These are phyloP conservation scores for Aythya baeri DNA, from an alignment of 2,113 vertebrate genomes.

Conservation along the genomic window DNA sequence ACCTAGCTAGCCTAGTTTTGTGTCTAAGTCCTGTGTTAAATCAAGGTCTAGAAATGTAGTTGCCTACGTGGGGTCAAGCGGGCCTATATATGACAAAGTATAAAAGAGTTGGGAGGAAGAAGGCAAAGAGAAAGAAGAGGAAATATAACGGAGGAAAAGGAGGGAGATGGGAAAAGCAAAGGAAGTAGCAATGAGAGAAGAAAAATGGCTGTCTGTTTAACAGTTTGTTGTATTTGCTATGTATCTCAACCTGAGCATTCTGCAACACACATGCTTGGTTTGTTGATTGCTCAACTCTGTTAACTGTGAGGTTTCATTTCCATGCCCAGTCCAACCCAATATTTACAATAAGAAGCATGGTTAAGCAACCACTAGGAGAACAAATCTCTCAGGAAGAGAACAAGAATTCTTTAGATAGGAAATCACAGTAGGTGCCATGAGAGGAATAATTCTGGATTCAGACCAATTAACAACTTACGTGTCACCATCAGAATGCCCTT, in stretches of 20 bases:
- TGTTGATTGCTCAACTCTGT: background rate
- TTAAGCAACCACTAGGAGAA: background rate
- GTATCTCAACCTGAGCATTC: background rate
- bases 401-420: background rate
- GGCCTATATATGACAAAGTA: background rate
- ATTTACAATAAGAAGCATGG: background rate
- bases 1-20: background rate
- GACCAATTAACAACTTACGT: background rate
- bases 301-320: background rate
- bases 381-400: background rate
- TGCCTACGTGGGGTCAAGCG: background rate
- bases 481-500: background rate
- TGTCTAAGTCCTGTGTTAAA: background rate
- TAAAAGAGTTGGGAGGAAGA: background rate
- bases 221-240: background rate
- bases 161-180: background rate
- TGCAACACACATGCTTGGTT: background rate
- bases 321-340: background rate
- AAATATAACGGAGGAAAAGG: background rate
- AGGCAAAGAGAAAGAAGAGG: background rate
- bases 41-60: accelerated
- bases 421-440: background rate
- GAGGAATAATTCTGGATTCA: background rate
- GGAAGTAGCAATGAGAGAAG: background rate
- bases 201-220: background rate